These are phyloP conservation scores for Phortica variegata DNA, from an alignment of 1,140 invertebrate genomes.

Conservation along the genomic window DNA sequence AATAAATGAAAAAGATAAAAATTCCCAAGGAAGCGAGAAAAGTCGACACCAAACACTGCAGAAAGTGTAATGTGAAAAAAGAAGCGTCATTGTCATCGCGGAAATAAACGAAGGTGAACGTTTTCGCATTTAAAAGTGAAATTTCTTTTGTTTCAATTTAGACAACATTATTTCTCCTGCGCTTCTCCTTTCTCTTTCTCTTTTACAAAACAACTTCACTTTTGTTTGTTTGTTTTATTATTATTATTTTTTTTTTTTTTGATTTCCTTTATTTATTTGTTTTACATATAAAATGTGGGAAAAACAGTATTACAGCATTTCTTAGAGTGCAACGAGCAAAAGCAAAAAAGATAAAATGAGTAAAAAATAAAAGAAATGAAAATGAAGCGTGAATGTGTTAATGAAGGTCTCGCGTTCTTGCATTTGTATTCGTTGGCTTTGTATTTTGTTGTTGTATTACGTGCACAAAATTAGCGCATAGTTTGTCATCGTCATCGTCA, in stretches of 20 bases:
- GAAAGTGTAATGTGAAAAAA: slow-evolving; percentile 33
- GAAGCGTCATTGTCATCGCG: slow-evolving; percentile 29
- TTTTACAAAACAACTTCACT: not conserved
- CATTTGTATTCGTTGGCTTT: slow-evolving; percentile 8
- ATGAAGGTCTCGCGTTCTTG: slow-evolving; percentile 42
- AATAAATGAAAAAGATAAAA: no score
- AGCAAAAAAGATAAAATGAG: slow-evolving; percentile 6
- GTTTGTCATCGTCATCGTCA: slow-evolving; percentile 13
- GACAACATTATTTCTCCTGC: not conserved
- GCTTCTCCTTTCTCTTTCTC: no score
- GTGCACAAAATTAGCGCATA: slow-evolving; percentile 37
- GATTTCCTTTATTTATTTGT: slow-evolving; percentile 27
- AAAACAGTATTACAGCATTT: slow-evolving; percentile 45
- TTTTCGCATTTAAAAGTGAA: slow-evolving; percentile 53
- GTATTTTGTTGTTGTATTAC: slow-evolving; percentile 29
- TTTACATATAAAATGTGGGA: slow-evolving; percentile 49
- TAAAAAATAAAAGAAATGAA: not conserved
- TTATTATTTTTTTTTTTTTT: slow-evolving; percentile 38
- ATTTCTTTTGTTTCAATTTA: slow-evolving; percentile 38
- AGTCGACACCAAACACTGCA: slow-evolving; percentile 26
- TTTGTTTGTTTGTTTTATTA: slow-evolving; percentile 8
- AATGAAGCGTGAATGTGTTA: slow-evolving; percentile 34
- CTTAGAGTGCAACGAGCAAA: slow-evolving; percentile 13
- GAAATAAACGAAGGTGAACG: slow-evolving; percentile 54
- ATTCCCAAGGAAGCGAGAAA: slow-evolving; percentile 13